Percentiles rank a stretch among this genome's conserved stretches.
Evolutionary conservation across 2,888 invertebrate genomes (phyloP).

Genomic region (Dryadula phaetusa): DNA sequence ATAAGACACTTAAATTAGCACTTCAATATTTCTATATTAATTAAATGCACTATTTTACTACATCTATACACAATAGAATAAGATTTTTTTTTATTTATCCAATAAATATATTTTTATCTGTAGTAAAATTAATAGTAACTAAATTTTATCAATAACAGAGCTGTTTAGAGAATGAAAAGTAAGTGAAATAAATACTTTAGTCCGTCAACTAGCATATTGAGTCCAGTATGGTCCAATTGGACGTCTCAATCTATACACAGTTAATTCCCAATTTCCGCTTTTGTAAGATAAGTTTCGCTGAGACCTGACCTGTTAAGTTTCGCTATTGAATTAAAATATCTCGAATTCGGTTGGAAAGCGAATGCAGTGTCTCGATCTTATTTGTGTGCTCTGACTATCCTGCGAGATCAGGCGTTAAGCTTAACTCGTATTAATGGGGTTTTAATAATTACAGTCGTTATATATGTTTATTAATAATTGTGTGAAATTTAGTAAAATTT

Average conservation of each 20-base stretch:
- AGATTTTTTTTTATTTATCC: not conserved
- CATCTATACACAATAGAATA: conserved; percentile 24
- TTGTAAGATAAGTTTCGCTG: too few relatives aligned
- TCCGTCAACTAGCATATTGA: not conserved
- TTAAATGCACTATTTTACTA: conserved; percentile 31
- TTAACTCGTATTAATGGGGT: not conserved
- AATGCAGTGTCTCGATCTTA: too few relatives aligned
- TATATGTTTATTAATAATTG: not conserved
- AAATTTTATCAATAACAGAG: too few relatives aligned
- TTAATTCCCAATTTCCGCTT: too few relatives aligned
- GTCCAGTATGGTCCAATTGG: too few relatives aligned
- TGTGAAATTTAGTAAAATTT: conserved; percentile 28
- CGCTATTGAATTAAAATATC: too few relatives aligned
- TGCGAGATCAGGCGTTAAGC: too few relatives aligned
- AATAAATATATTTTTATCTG: not conserved
- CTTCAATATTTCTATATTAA: conserved; percentile 19
- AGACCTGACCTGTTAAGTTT: too few relatives aligned
- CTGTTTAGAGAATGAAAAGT: not conserved
- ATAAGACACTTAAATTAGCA: conserved; percentile 18
- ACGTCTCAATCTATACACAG: too few relatives aligned
- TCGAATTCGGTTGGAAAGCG: too few relatives aligned
- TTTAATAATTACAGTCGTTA: not conserved
- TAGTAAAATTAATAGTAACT: not conserved
- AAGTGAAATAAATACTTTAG: not conserved
- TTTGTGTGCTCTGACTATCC: too few relatives aligned